Evolutionary conservation across 2,888 invertebrate genomes (phyloP), one percentile per base, ranked within the genome.

Genomic region (Protophormia terraenovae): DNA sequence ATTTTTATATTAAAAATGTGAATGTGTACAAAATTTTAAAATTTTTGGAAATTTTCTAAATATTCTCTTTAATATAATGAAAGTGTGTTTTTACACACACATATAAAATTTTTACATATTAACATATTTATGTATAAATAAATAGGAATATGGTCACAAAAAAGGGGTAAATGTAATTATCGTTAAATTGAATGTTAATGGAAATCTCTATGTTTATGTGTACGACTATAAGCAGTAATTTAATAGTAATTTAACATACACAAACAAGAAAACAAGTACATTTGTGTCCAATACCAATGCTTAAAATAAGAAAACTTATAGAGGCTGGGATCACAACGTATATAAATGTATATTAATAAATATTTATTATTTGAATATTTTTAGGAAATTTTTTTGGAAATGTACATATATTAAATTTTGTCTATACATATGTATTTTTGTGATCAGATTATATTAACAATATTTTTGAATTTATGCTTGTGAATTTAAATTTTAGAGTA

Each of bases 141-240:
- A 66, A 73, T 38, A 53, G 12, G n/a, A 77, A 64, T 50, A 55
- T 58, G 27, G 16, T 24, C 16, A 71, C n/a, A 58, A 47, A 77
- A 81, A 76, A 80, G 76, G 80, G 62, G 66, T 84, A 62, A 55
- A 79, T 50, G 72, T 80, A 83, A 84, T 86, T 80, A 84, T 83
- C 84, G 72, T 86, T 83, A 86, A 86, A 83, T 62, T 77, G 45
- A 86, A 86, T 83, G 84, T 64, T 73, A 71, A 55, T 71, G 58
- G 32, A 66, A 76, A 62, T 76, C 47, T 64, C 22, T 41, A 19
- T 77, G 66, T 60, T 73, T 60, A 45, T 73, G 22, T 67, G 6
- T 72, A 19, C 32, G 45, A 58, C 19, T 45, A 55, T 78, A 67
- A 58, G 32, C 45, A 69, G 73, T 50, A 41, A 71, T 22, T 58